phyloP scores from a whole-genome alignment of 2,888 invertebrate species.

The Anticlea derivata region DNA sequence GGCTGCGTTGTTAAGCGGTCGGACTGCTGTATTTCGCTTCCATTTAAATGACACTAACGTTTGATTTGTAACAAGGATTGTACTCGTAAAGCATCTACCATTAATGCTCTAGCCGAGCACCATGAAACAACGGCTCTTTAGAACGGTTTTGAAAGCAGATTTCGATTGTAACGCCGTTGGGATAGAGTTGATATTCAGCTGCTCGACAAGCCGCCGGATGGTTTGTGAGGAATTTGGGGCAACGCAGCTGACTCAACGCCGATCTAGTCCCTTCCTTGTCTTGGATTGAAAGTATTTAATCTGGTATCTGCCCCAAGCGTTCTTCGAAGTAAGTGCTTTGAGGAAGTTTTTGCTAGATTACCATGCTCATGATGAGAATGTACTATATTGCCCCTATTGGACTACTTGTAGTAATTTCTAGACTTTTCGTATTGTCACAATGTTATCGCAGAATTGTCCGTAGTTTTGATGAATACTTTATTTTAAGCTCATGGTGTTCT shows the following conservation, averaged over 20 bases:
- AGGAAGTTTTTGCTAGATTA: neutral
- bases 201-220: constrained; percentile 60
- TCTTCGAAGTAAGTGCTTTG: constrained; percentile 12
- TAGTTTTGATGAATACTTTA: constrained; percentile 17
- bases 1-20: constrained; percentile 26
- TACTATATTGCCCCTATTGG: no score
- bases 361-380: no score
- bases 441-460: neutral
- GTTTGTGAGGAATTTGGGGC: constrained; percentile 79
- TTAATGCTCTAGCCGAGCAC: constrained; percentile 57
- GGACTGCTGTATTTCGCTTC: constrained; percentile 34
- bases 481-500: constrained; percentile 34
- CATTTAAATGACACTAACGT: constrained; percentile 46
- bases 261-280: constrained; percentile 75
- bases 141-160: constrained; percentile 22
- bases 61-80: constrained; percentile 39
- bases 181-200: constrained; percentile 54
- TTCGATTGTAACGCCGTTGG: constrained; percentile 39
- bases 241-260: constrained; percentile 76
- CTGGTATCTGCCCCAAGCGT: constrained; percentile 38
- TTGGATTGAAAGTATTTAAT: constrained; percentile 50
- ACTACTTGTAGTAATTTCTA: no score
- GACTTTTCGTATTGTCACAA: no score
- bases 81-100: constrained; percentile 62
- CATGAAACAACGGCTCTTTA: constrained; percentile 67